phyloP scores from a whole-genome alignment of 2,888 invertebrate species.

The Drosophila nr. medialis region DNA sequence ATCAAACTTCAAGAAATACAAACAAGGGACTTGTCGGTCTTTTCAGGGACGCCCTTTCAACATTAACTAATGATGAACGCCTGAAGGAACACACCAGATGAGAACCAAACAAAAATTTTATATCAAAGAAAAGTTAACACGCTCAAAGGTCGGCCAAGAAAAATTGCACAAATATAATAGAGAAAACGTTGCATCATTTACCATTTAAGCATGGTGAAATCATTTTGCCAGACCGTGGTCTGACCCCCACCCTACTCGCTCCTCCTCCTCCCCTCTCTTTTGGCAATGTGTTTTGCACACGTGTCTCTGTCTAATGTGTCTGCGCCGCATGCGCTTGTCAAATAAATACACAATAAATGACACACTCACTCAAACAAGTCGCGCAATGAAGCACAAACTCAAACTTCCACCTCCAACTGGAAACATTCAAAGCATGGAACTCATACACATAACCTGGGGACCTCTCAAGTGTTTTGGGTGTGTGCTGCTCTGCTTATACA shows the following conservation, averaged over 20 bases:
- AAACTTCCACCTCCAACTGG: neutral
- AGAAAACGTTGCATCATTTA: constrained; percentile 66
- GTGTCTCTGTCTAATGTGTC: constrained; percentile 46
- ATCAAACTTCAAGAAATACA: constrained; percentile 66
- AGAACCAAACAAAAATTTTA: constrained; percentile 24
- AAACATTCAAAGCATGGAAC: constrained; percentile 4
- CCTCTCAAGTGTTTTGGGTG: constrained; percentile 49
- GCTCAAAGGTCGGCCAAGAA: constrained; percentile 35
- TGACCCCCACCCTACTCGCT: neutral
- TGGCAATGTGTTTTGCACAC: constrained; percentile 24
- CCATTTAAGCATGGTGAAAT: constrained; percentile 51
- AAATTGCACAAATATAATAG: constrained; percentile 50
- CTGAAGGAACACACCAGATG: constrained; percentile 23
- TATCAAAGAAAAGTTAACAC: constrained; percentile 34
- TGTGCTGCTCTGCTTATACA: constrained; percentile 25
- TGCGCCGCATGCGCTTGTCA: constrained; percentile 64
- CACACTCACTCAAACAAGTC: constrained; percentile 61
- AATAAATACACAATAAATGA: constrained; percentile 75
- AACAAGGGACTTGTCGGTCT: constrained; percentile 15
- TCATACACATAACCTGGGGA: constrained; percentile 42
- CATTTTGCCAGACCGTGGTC: constrained; percentile 21
- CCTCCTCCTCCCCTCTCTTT: neutral
- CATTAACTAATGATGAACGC: constrained; percentile 65
- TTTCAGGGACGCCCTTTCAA: constrained; percentile 42
- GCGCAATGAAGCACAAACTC: constrained; percentile 35